Percentiles rank a stretch among this genome's conserved stretches.
These are phyloP conservation scores for Aptenodytes patagonicus DNA, from an alignment of 2,113 vertebrate genomes.

Conservation along the genomic window DNA sequence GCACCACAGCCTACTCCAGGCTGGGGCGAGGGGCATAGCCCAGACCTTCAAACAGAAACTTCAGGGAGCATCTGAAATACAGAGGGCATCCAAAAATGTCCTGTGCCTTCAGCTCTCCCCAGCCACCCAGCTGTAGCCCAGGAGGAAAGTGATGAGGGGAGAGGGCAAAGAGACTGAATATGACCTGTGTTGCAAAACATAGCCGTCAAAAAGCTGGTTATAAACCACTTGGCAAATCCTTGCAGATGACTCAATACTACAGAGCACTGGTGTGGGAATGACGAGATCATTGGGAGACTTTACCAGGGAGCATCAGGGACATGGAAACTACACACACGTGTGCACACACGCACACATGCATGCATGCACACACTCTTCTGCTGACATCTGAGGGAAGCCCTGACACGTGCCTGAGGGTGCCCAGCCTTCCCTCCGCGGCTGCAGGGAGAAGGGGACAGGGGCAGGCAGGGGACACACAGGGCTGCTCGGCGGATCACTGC, in stretches of 20 bases:
- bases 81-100: neutral
- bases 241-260: neutral
- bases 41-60: neutral
- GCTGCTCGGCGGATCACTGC: neutral
- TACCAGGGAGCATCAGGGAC: neutral
- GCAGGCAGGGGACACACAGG: accelerated
- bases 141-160: neutral
- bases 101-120: neutral
- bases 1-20: neutral
- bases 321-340: accelerated
- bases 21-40: neutral
- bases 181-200: neutral
- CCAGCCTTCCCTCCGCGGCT: accelerated
- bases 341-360: neutral
- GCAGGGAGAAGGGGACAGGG: accelerated
- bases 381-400: neutral
- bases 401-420: neutral
- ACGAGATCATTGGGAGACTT: neutral
- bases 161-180: neutral
- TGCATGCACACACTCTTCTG: neutral
- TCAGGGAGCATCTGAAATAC: neutral
- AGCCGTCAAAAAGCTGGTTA: neutral
- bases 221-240: neutral
- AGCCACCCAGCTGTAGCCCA: neutral
- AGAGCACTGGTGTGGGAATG: neutral